Conservation (phyloP, 1,140 invertebrate genomes). For the Nephotettix cincticeps region DNA sequence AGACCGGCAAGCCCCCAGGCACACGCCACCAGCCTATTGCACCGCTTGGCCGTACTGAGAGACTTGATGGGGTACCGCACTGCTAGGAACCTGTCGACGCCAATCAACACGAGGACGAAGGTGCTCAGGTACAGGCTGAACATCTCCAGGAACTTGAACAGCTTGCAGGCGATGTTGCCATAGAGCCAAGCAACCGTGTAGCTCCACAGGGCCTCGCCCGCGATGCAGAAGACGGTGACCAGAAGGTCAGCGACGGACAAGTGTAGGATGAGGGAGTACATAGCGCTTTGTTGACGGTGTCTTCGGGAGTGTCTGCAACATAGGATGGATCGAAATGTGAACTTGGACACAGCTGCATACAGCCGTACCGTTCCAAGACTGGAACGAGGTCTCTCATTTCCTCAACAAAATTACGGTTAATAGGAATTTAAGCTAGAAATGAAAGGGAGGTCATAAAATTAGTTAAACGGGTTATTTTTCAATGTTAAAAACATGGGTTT, state of each 20-base stretch:
- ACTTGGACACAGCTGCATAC: no score
- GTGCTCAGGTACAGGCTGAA: slow-evolving; percentile 82
- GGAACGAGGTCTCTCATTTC: no score
- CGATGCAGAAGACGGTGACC: slow-evolving; percentile 77
- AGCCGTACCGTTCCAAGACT: no score
- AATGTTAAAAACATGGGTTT: no score
- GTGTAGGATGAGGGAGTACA: slow-evolving; percentile 76
- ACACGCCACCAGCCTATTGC: slow-evolving; percentile 58
- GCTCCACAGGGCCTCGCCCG: slow-evolving; percentile 75
- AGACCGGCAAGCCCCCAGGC: slow-evolving; percentile 69
- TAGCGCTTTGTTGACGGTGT: slow-evolving; percentile 62
- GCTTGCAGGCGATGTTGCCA: slow-evolving; percentile 71
- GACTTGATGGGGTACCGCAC: slow-evolving; percentile 78
- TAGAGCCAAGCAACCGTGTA: slow-evolving; percentile 78
- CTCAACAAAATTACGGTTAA: no score
- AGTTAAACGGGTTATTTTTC: no score
- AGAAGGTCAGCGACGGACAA: slow-evolving; percentile 71
- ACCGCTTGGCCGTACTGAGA: slow-evolving; percentile 64
- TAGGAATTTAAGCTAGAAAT: no score
- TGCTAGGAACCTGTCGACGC: slow-evolving; percentile 76
- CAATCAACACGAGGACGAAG: slow-evolving; percentile 69
- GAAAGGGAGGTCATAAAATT: no score
- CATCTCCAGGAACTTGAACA: slow-evolving; percentile 81
- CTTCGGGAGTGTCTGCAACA: slow-evolving; percentile 26
- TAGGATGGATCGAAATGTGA: no score